Evolutionary conservation across 2,888 invertebrate genomes (phyloP).

Genomic region (Ectemnius lituratus): DNA sequence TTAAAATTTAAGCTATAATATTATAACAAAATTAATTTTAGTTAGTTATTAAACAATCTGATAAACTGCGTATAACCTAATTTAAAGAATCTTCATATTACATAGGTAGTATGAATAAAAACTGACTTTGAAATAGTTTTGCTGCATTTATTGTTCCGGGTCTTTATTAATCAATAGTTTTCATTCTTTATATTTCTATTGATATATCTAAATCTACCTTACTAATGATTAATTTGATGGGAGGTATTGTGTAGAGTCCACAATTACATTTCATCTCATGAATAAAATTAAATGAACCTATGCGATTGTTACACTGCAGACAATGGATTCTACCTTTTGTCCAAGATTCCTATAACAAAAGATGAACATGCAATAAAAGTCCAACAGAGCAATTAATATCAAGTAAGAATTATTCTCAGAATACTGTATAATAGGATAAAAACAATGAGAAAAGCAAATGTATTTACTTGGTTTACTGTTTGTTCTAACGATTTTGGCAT

Average conservation of each 20-base stretch:
- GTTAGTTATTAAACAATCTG: no score
- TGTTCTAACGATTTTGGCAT: constrained; percentile 50
- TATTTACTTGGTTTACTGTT: constrained; percentile 47
- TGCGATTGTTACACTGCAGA: constrained; percentile 54
- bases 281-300: constrained; percentile 59
- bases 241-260: constrained; percentile 29
- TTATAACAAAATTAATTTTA: no score
- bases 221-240: constrained; percentile 48
- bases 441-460: not conserved
- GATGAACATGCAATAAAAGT: not conserved
- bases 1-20: no score
- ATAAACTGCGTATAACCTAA: no score
- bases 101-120: no score
- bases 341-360: constrained; percentile 56
- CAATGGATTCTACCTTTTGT: constrained; percentile 57
- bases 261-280: constrained; percentile 50
- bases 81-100: no score
- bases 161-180: not conserved
- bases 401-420: constrained; percentile 10
- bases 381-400: not conserved
- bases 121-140: no score
- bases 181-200: constrained; percentile 15
- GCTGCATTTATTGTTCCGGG: not conserved
- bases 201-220: constrained; percentile 48
- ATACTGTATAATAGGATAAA: not conserved